A percentile compares a stretch with the other conserved stretches of the same genome.
Conservation (phyloP, 2,797 vertebrate genomes). For the Oceanodroma leucorhoa region DNA sequence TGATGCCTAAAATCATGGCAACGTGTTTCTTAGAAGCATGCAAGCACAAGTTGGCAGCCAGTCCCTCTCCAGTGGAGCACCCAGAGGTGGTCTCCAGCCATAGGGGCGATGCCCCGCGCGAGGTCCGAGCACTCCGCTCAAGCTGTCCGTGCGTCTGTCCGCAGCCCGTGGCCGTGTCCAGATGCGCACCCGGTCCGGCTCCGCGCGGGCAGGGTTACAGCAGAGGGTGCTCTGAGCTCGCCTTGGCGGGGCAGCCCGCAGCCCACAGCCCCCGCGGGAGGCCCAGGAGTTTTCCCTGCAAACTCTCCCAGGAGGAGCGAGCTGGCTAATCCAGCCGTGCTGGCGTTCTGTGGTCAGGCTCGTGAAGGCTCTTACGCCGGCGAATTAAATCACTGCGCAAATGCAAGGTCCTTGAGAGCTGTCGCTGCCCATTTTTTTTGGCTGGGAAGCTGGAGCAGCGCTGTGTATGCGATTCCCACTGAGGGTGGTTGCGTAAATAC, state of each 20-base stretch:
- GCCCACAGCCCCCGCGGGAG: neutral
- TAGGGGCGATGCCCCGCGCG: fast-evolving
- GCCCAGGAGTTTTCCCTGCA: neutral
- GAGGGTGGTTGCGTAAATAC: neutral
- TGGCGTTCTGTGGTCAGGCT: neutral
- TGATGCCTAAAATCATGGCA: neutral
- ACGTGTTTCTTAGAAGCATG: neutral
- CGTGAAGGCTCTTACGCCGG: neutral
- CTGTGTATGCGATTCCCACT: neutral
- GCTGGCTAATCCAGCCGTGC: neutral
- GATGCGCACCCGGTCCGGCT: fast-evolving
- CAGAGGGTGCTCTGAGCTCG: slow-evolving; percentile 32
- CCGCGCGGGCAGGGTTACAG: neutral
- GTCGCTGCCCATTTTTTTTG: neutral
- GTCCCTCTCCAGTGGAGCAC: fast-evolving
- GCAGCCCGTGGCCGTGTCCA: fast-evolving
- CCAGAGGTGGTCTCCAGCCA: fast-evolving
- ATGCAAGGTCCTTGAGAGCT: neutral
- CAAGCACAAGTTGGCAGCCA: neutral
- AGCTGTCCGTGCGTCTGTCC: fast-evolving
- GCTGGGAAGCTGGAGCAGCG: neutral
- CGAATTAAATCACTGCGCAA: fast-evolving
- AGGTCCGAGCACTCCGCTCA: neutral
- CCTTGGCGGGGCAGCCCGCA: neutral
- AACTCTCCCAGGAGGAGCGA: neutral